Base-by-base conservation (phyloP, 2,113 vertebrate species). In the Labeo catla region DNA sequence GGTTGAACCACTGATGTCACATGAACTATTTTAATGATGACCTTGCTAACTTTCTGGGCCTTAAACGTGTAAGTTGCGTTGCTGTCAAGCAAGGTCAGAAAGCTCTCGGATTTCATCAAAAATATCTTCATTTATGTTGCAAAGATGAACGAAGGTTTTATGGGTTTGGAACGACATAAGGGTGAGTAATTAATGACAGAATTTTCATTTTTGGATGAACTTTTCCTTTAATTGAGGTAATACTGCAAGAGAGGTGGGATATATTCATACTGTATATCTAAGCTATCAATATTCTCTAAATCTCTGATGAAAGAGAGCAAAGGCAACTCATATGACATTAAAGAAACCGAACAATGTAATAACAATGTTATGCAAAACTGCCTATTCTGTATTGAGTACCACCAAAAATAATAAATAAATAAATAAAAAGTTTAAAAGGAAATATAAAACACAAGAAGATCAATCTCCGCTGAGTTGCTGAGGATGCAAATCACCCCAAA, bases 401-500 rank as follows among this genome's bases (percentile, higher is more conserved):
- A 59, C 36, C 57, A 72, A 57, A 28, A 45, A 70, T 28, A 28
- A 28, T 28, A 28, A 28, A 28, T 28, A 28, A 28, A 28, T 28
- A 28, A 28, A 28, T 34, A 43, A 28, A 28, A 4, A 2, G 8
- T 11, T 21, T 49, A 72, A 39, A 83, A 76, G 73, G 36, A 34
- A 84, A 23, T 16, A 77, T 34, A 85, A 39, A 68, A 43, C 36
- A 73, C 39, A 84, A 28, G 61, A 49, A 12, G 10, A 73, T 73
- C 8, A 0, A 49, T 65, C 80, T 82, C 23, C 72, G 23, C 49
- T n/a, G 63, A 39, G 36, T 50, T 85, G 47, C 74, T 78, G 19
- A 15, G 49, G 76, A 65, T 21, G 47, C 54, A 77, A 76, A 49
- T 66, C 23, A 66, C 47, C 84, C 76, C 43, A 86, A 86, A 73